Evolutionary conservation across 2,113 vertebrate genomes (phyloP).

Genomic region (Protobothrops flavoviridis): DNA sequence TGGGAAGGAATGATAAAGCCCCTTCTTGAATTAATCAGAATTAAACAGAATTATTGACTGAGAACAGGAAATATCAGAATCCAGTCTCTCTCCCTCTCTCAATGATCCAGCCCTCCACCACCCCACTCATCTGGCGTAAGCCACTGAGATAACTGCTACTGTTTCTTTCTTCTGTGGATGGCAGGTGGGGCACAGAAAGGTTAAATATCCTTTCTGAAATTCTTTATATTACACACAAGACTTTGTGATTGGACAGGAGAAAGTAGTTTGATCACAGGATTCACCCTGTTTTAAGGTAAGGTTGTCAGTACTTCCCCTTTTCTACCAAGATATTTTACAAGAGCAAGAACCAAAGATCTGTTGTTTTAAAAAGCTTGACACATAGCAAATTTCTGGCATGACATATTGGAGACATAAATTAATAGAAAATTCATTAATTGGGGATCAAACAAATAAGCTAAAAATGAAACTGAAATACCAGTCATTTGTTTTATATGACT

Average conservation of each 20-base stretch:
- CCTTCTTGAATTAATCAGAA: background rate
- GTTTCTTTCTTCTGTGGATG: background rate
- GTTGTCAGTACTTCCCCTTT: background rate
- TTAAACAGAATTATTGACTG: background rate
- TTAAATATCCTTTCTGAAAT: background rate
- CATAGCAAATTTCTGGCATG: background rate
- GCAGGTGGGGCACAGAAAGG: background rate
- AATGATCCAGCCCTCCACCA: background rate
- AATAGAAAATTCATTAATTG: background rate
- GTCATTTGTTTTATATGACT: background rate
- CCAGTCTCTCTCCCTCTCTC: background rate
- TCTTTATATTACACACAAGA: background rate
- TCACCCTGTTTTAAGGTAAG: background rate
- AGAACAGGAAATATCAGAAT: background rate
- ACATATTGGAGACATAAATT: background rate
- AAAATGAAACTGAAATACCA: background rate
- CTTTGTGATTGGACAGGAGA: background rate
- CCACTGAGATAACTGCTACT: background rate
- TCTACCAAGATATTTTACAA: background rate
- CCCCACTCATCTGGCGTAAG: background rate
- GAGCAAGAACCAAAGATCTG: background rate
- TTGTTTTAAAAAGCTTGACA: background rate
- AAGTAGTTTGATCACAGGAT: background rate
- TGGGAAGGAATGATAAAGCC: background rate
- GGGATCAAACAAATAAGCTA: background rate